Base-by-base conservation (phyloP, 2,797 vertebrate species). In the Scomberomorus guttatus region DNA sequence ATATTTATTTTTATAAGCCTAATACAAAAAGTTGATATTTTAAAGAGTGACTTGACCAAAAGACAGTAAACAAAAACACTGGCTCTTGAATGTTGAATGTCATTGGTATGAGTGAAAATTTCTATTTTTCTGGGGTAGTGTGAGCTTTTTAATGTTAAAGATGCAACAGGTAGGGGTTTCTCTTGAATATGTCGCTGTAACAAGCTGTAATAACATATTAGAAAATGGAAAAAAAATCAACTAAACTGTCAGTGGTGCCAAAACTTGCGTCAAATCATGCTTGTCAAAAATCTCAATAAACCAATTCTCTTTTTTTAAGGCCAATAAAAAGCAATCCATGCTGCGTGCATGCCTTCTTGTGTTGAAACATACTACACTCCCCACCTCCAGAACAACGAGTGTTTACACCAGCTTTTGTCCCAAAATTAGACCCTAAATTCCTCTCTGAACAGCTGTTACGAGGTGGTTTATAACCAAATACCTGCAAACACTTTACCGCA, bases 1-100 rank as follows among this genome's bases (percentile, higher is more conserved):
- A 98, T 98, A 97, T 98, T 99, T 99, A 98, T 98, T 99, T 99
- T 99, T 99, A 96, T 99, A 99, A 98, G 97, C 97, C 97, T 97
- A 97, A 96, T 96, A 97, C 97, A 96, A 89, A 20, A 90, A 89
- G 91, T 88, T 96, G 96, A 97, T 97, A 95, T 97, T 97, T 97
- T 97, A 96, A 91, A 9, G 92, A 97, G 96, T 97, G 97, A 98
- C 97, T 98, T 98, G 97, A 97, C 97, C 97, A 98, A 98, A 98
- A 98, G 96, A 97, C 96, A 96, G 96, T 97, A 91, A 90, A 94
- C 89, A 93, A 92, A 97, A 97, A 97, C 96, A 97, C 96, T 97
- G 97, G 96, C 96, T 97, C 96, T 97, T 98, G 97, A 98, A 97
- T 97, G 97, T 97, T 97, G 96, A 97, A 97, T 97, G 96, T 98